Conservation (phyloP, 2,888 invertebrate genomes). For the Ophion costatus region DNA sequence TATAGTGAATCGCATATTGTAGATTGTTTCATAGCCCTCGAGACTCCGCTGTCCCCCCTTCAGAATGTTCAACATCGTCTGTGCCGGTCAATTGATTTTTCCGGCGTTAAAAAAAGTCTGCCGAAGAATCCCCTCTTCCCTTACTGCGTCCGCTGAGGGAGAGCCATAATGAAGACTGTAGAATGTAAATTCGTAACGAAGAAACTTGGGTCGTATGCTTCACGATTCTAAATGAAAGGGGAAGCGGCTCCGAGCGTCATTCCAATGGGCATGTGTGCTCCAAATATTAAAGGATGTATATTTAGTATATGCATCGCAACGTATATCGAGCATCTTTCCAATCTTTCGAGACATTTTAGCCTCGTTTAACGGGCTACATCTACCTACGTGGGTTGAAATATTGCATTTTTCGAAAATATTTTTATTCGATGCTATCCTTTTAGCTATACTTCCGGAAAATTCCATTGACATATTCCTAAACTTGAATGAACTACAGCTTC, state of each 20-base stretch:
- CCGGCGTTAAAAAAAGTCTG: constrained; percentile 55
- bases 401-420: too few species aligned
- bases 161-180: constrained; percentile 26
- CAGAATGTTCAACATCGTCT: constrained; percentile 40
- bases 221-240: constrained; percentile 36
- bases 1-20: neutral
- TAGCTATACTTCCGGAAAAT: too few species aligned
- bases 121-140: constrained; percentile 6
- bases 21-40: constrained; percentile 27
- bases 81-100: constrained; percentile 59
- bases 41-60: constrained; percentile 41
- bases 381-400: too few species aligned
- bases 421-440: too few species aligned
- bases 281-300: constrained; percentile 34
- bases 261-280: constrained; percentile 39
- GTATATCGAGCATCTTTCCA: neutral
- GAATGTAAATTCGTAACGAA: constrained; percentile 26
- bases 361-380: neutral
- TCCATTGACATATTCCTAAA: too few species aligned
- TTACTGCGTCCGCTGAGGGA: neutral
- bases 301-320: constrained; percentile 21
- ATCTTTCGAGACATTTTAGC: neutral
- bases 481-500: too few species aligned
- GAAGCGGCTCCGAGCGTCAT: constrained; percentile 13
- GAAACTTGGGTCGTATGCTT: neutral